Evolutionary conservation across 2,113 vertebrate genomes (phyloP).

Genomic region (Antennarius striatus): DNA sequence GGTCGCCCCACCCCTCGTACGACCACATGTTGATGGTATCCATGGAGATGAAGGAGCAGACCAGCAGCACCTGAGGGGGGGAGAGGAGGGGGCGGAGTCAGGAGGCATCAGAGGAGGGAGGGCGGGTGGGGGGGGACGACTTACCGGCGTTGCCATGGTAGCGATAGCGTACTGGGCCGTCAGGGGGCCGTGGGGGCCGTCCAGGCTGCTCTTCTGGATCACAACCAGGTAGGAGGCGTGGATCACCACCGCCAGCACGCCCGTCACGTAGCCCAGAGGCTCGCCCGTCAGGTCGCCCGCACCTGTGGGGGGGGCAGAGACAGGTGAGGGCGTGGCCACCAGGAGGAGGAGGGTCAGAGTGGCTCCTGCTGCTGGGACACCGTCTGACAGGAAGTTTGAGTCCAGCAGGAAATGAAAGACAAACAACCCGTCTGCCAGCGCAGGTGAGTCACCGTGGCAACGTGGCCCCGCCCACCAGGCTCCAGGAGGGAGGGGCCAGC

Average conservation of each 20-base stretch:
- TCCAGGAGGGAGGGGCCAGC: too few relatives aligned
- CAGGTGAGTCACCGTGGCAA: too few relatives aligned
- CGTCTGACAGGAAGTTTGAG: too few relatives aligned
- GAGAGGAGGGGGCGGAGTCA: rapidly evolving
- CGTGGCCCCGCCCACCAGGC: too few relatives aligned
- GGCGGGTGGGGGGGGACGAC: background rate
- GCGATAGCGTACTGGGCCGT: slow-evolving; percentile 96
- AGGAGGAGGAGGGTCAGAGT: too few relatives aligned
- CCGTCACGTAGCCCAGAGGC: slow-evolving; percentile 91
- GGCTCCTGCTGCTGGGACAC: too few relatives aligned
- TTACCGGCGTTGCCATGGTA: slow-evolving; percentile 86
- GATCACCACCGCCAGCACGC: slow-evolving; percentile 91
- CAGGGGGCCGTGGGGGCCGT: slow-evolving; percentile 90
- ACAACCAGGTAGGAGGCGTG: slow-evolving; percentile 95
- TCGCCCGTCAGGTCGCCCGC: slow-evolving; percentile 95
- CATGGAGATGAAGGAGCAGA: slow-evolving; percentile 89
- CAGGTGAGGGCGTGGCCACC: too few relatives aligned
- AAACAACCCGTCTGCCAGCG: too few relatives aligned
- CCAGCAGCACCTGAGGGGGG: slow-evolving; percentile 83
- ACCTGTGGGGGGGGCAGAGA: slow-evolving; percentile 74
- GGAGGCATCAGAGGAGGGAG: background rate
- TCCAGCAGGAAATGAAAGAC: too few relatives aligned
- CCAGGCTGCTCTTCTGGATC: slow-evolving; percentile 92
- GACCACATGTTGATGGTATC: slow-evolving; percentile 92
- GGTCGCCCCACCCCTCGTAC: slow-evolving; percentile 91